phyloP scores from a whole-genome alignment of 2,113 vertebrate genomes.

The Bettongia penicillata region DNA sequence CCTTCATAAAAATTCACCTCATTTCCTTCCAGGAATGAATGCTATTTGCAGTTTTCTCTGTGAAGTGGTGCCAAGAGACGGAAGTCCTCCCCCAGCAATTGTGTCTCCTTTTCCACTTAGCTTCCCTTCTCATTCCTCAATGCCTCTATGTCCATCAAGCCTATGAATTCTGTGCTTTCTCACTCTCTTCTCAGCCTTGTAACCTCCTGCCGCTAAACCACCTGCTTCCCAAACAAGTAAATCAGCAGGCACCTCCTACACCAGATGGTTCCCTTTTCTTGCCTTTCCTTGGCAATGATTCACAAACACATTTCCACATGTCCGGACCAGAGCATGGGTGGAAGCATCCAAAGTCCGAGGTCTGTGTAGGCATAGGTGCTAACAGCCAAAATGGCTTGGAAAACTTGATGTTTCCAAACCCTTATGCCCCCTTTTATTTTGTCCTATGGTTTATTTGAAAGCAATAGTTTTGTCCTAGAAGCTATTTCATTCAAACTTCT shows the following conservation, averaged over 20 bases:
- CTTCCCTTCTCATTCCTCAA: constrained; percentile 17
- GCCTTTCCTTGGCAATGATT: constrained; percentile 72
- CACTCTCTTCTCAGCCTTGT: constrained; percentile 41
- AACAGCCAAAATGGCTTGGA: constrained; percentile 5
- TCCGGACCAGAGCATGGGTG: constrained; percentile 44
- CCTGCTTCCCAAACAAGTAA: constrained; percentile 74
- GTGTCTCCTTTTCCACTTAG: constrained; percentile 8
- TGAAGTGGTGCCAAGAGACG: background rate
- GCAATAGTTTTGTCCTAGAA: constrained; percentile 20
- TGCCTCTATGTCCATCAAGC: constrained; percentile 35
- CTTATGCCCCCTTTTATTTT: constrained; percentile 18
- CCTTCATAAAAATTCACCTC: constrained; percentile 37
- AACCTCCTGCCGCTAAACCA: constrained; percentile 71
- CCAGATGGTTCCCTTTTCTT: constrained; percentile 73
- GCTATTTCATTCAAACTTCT: background rate
- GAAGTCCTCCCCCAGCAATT: constrained; percentile 24
- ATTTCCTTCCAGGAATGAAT: constrained; percentile 56
- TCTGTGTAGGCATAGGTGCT: constrained; percentile 28
- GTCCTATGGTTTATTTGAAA: background rate
- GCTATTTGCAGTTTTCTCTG: background rate
- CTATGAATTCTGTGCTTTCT: constrained; percentile 54
- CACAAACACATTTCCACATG: constrained; percentile 57
- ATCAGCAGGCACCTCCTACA: constrained; percentile 62
- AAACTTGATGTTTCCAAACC: background rate
- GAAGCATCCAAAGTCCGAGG: background rate